Conservation (phyloP, 2,888 invertebrate genomes). For the Drepanosiphum platanoidis region DNA sequence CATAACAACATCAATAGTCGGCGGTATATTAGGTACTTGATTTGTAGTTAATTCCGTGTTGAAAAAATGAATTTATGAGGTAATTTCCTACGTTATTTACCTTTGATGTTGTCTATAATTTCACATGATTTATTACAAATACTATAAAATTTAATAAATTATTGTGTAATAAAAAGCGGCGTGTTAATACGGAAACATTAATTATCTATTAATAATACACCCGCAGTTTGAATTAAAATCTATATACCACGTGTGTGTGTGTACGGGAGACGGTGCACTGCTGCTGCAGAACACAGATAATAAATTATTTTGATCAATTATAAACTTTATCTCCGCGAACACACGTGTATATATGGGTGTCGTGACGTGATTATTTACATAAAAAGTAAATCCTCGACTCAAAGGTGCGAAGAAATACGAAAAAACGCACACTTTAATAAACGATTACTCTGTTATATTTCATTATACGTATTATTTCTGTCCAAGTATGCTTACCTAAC, state of each 20-base stretch:
- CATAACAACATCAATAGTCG: not conserved
- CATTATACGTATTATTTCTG: not conserved
- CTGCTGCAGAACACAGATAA: not conserved
- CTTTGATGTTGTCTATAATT: constrained; percentile 21
- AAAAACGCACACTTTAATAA: not conserved
- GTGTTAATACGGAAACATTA: not conserved
- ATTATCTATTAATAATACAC: not conserved
- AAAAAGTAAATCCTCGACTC: not conserved
- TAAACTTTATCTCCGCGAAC: not conserved
- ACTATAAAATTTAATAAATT: constrained; percentile 18
- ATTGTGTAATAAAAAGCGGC: not conserved
- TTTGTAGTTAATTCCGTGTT: not conserved
- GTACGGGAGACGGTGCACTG: not conserved
- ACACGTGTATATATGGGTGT: not conserved
- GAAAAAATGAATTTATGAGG: constrained; percentile 15
- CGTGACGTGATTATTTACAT: not conserved
- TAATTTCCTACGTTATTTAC: not conserved
- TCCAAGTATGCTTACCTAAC: too few species aligned
- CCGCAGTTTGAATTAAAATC: not conserved
- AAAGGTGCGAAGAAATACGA: not conserved
- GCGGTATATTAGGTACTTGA: constrained; percentile 19
- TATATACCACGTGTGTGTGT: not conserved
- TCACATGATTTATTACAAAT: not conserved
- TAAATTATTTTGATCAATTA: not conserved
- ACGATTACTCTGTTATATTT: too few species aligned